Evolutionary conservation across 2,888 invertebrate species (phyloP).

Genomic region (Ormyrus labotus): DNA sequence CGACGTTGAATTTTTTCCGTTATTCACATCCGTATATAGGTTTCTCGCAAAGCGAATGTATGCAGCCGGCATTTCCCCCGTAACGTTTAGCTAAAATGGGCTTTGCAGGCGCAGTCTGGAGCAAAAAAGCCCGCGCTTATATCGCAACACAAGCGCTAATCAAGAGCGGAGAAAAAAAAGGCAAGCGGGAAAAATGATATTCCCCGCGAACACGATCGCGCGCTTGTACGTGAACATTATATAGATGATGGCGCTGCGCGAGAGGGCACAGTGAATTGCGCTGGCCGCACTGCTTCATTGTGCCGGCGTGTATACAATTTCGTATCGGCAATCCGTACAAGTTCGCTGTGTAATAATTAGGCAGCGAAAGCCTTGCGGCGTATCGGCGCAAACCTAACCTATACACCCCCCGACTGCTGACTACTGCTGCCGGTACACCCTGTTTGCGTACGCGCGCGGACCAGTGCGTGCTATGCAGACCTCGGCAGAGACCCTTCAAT

Average conservation of each 20-base stretch:
- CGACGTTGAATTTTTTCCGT: no score
- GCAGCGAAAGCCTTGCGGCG: slow-evolving; percentile 50
- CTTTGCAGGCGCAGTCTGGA: neutral
- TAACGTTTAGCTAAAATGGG: neutral
- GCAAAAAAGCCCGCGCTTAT: neutral
- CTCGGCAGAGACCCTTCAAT: no score
- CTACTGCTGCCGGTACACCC: no score
- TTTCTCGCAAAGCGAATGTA: neutral
- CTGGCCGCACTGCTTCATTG: neutral
- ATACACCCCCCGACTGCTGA: neutral
- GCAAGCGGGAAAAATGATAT: neutral
- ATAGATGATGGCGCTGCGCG: neutral
- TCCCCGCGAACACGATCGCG: slow-evolving; percentile 10
- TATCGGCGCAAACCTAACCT: slow-evolving; percentile 21
- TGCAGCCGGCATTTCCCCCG: neutral
- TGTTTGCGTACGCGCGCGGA: no score
- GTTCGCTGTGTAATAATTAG: slow-evolving; percentile 54
- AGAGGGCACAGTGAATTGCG: neutral
- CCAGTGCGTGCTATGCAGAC: no score
- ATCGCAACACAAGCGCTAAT: slow-evolving; percentile 32
- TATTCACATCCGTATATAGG: no score
- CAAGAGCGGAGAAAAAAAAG: slow-evolving; percentile 10
- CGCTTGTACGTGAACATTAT: neutral
- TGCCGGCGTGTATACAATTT: slow-evolving; percentile 50
- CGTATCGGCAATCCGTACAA: slow-evolving; percentile 53